phyloP scores from a whole-genome alignment of 1,140 invertebrate genomes.

The Theocolax elegans region DNA sequence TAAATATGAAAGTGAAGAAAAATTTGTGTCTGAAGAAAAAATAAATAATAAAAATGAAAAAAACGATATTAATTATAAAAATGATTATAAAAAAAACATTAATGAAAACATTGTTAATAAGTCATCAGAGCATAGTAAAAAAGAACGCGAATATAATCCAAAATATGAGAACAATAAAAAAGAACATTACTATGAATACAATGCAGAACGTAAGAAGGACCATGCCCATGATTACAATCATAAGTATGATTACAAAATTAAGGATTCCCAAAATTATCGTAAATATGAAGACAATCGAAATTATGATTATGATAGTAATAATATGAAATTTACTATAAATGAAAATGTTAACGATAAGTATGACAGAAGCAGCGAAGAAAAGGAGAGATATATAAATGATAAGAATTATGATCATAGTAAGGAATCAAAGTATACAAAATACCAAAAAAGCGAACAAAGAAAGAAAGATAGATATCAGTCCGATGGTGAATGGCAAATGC shows the following conservation, averaged over 20 bases:
- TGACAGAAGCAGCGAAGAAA: conserved; percentile 3
- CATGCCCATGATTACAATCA: neutral
- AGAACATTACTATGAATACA: conserved; percentile 18
- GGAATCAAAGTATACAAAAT: conserved; percentile 25
- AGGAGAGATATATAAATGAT: neutral
- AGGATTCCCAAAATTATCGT: neutral
- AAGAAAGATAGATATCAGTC: conserved; percentile 23
- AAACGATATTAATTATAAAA: conserved; percentile 16
- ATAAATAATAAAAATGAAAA: conserved; percentile 23
- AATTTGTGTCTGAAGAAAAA: conserved; percentile 13
- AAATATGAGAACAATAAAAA: conserved; percentile 18
- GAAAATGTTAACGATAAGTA: conserved; percentile 11
- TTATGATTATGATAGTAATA: neutral
- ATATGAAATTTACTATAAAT: conserved; percentile 20
- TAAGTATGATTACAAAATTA: neutral
- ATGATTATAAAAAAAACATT: conserved; percentile 15
- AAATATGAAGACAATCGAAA: conserved; percentile 17
- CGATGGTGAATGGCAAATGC: conserved; percentile 37
- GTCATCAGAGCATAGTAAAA: conserved; percentile 7
- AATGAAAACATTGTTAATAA: neutral
- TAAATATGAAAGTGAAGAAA: conserved; percentile 21
- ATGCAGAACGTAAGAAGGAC: neutral
- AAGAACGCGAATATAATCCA: neutral
- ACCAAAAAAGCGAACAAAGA: neutral
- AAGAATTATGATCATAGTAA: conserved; percentile 24